Base-by-base conservation (phyloP, 2,888 invertebrate species). In the Aspidiotus destructor region DNA sequence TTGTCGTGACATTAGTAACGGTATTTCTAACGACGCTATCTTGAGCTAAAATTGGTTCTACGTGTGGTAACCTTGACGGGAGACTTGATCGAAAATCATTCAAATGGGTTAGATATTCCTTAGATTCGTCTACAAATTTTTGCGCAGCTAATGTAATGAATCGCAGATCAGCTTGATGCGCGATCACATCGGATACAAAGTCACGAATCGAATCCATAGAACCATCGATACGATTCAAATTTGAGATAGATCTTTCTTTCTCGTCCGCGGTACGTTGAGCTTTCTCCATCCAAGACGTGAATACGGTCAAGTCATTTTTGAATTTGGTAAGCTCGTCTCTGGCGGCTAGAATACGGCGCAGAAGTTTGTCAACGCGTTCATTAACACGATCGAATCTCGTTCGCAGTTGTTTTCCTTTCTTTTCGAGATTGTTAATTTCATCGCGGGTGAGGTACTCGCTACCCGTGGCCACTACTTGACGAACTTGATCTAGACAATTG, bases 141-240 rank as follows among this genome's bases (percentile, higher is more conserved):
- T 95, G 94, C 1, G 93, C 93, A 1, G 94, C 88, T 90, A 96
- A 94, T 5, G 93, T 92, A 73, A 97, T 92, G 78, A 96, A 97
- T 70, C 96, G 81, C 42, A 96, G 80, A 79, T 97, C 97, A 0
- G 94, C 97, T 77, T 96, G 95, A 76, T 96, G 96, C 0, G 93
- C 89, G 75, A 96, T 93, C 3, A 97, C 92, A 78, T 94, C 94
- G 72, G 88, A 89, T 42, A 93, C 89, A 77, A 94, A 92, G 74
- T 92, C 92, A 48, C 90, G 83, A 7, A 89, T 88, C n/a, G 86
- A 85, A 73, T 92, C 91, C 41, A 85, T 83, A 75, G 87, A 87
- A 10, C 72, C 73, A 57, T 85, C 81, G 28, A 91, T 77, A 68
- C 85, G 83, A 73, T 86, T 85, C 73, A 92, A 77, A 75, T 90